Base-by-base conservation (phyloP, 2,888 invertebrate genomes). In the Argyresthia albistria region DNA sequence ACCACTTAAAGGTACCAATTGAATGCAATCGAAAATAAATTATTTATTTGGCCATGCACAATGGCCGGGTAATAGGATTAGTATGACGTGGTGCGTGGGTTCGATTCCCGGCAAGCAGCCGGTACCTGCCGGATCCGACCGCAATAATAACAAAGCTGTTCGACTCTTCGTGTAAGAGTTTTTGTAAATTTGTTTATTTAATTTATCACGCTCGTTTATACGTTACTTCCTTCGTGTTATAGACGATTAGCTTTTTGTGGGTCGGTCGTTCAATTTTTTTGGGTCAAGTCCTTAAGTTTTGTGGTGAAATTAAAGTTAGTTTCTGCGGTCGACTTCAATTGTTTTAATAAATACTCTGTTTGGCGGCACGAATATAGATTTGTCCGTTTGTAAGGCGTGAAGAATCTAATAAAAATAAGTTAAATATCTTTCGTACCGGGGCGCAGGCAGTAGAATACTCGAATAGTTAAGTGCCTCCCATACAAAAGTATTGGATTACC, bases 401-500 rank as follows among this genome's bases (percentile, higher is more conserved):
- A 25, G 25, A 25, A 25, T 4, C 2, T 25, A 25, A 25, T 25
- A 25, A 25, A 25, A 42, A 39, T 39, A 39, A 39, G 39, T 39
- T 39, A 4, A 37, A 39, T 42, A 12, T 42, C 42, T 10, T 10
- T 25, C 25, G 25, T 25, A 25, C n/a, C n/a, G n/a, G n/a, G 25
- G 25, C 6, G 6, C 14, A 14, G 45, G 45, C 45, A 45, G 10
- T 45, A 25, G 25, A 25, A 25, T 25, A 69, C 67, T 61, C 56
- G 55, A 56, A 56, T 62, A 66, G 77, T 79, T 86, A 87, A 86
- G 87, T 87, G 86, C 84, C 84, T 84, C 69, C 83, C 76, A 84
- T 86, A 84, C 82, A 87, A 86, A 83, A 80, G 87, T 84, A 87
- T 87, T 86, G 86, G 84, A 84, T 87, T 87, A 87, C 87, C 73